Percentiles rank a stretch among this genome's conserved stretches.
Conservation (phyloP, 2,888 invertebrate genomes). For the Boloria euphrosyne region DNA sequence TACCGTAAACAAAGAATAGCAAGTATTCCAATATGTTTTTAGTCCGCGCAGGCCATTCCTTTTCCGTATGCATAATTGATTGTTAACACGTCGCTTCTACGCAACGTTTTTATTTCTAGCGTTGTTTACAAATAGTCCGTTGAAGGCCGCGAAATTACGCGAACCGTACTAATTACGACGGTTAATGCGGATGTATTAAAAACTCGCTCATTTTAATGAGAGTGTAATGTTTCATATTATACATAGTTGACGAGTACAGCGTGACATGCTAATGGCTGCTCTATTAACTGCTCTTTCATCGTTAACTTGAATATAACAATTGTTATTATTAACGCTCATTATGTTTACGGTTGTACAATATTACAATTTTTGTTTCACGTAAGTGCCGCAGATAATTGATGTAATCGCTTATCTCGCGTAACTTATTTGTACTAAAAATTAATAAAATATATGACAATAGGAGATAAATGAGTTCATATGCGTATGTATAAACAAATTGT, state of each 20-base stretch:
- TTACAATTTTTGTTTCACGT: no score
- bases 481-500: background rate
- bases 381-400: no score
- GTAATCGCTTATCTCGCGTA: no score
- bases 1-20: background rate
- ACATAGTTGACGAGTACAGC: conserved; percentile 10
- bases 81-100: conserved; percentile 12
- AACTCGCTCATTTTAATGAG: conserved; percentile 47
- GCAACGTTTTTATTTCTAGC: conserved; percentile 6
- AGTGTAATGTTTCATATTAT: conserved; percentile 48
- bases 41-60: conserved; percentile 11
- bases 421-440: no score
- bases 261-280: conserved; percentile 22
- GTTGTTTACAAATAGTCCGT: conserved; percentile 50
- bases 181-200: conserved; percentile 72
- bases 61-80: background rate
- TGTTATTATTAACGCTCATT: conserved; percentile 7
- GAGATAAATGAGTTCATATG: no score
- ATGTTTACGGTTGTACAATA: no score
- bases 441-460: no score
- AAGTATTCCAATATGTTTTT: background rate
- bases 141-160: conserved; percentile 62
- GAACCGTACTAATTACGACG: conserved; percentile 61
- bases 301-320: conserved; percentile 28
- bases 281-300: conserved; percentile 31